Percentiles rank a stretch among this genome's conserved stretches.
These are phyloP conservation scores for Corythaixoides concolor DNA, from an alignment of 2,113 vertebrate species.

Conservation along the genomic window DNA sequence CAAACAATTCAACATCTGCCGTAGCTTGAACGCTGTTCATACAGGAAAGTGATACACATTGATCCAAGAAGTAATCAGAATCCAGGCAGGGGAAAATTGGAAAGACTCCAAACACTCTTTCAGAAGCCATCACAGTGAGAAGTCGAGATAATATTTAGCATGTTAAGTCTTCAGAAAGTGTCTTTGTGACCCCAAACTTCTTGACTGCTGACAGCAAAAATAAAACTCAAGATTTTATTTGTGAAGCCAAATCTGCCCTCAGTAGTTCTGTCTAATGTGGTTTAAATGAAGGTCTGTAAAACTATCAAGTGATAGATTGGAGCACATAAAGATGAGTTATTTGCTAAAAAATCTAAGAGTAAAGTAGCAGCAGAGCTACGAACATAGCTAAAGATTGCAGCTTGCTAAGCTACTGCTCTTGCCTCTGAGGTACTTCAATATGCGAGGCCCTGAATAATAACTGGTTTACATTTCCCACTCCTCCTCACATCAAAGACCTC, in stretches of 20 bases:
- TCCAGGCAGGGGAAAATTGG: not conserved
- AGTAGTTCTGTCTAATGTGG: not conserved
- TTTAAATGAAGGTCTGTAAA: not conserved
- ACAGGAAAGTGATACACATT: not conserved
- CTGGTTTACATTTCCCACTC: not conserved
- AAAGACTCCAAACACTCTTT: not conserved
- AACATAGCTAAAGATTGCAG: fast-evolving
- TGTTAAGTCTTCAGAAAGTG: not conserved
- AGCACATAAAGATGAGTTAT: not conserved
- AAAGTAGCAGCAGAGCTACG: fast-evolving
- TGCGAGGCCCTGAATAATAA: not conserved
- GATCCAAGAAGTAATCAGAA: not conserved
- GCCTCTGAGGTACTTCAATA: not conserved
- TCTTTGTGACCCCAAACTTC: not conserved
- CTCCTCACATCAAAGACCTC: not conserved
- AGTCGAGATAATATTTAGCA: not conserved
- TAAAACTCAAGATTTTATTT: not conserved
- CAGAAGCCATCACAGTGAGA: not conserved
- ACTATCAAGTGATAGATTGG: not conserved
- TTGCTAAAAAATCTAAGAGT: not conserved
- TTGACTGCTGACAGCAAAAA: not conserved
- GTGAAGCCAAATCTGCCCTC: not conserved
- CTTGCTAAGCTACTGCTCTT: not conserved
- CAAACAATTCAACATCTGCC: not conserved
- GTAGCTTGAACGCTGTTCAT: fast-evolving